These are phyloP conservation scores for Pipra filicauda DNA, from an alignment of 2,113 vertebrate genomes.

Conservation along the genomic window DNA sequence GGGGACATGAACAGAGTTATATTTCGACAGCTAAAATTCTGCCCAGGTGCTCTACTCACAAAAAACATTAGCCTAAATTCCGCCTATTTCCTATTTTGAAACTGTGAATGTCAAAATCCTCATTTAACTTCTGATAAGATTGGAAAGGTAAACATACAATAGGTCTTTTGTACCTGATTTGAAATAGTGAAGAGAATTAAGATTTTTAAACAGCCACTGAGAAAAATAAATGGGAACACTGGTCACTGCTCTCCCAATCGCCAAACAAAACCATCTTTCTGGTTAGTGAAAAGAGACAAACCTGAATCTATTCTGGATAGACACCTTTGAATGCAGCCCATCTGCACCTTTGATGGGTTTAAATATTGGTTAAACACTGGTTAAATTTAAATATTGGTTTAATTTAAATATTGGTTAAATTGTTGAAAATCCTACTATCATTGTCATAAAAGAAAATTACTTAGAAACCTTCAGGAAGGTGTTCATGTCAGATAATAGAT, in stretches of 20 bases:
- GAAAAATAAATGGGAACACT: not conserved
- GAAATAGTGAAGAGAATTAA: not conserved
- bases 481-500: not conserved
- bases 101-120: not conserved
- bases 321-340: not conserved
- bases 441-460: not conserved
- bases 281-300: fast-evolving
- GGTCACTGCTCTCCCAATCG: not conserved
- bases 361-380: not conserved
- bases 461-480: not conserved
- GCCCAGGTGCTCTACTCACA: not conserved
- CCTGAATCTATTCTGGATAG: not conserved
- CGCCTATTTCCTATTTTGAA: not conserved
- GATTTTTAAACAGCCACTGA: not conserved
- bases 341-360: not conserved
- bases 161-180: not conserved
- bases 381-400: not conserved
- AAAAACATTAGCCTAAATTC: not conserved
- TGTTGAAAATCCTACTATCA: not conserved
- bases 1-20: not conserved
- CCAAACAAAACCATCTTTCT: not conserved
- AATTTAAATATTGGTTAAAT: not conserved
- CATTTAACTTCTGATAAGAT: not conserved
- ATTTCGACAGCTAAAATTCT: not conserved
- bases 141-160: not conserved